Percentiles rank a stretch among this genome's conserved stretches.
Conservation (phyloP, 2,113 vertebrate species). For the Sinocyclocheilus grahami region DNA sequence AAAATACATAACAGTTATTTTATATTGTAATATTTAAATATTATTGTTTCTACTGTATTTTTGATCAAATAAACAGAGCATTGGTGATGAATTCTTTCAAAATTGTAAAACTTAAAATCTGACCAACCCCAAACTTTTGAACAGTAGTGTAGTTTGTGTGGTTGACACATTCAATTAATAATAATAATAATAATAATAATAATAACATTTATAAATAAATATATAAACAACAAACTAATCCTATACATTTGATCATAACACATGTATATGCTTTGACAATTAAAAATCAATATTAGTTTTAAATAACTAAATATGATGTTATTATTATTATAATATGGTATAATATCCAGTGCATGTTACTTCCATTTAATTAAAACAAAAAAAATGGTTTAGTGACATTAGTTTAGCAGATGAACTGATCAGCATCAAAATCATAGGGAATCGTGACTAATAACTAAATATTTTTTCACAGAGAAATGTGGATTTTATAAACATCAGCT, state of each 20-base stretch:
- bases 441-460: neutral
- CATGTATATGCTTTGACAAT: neutral
- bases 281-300: neutral
- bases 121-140: neutral
- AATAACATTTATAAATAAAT: neutral
- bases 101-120: no score
- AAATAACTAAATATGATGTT: neutral
- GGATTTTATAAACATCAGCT: neutral
- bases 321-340: neutral
- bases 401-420: neutral
- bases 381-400: neutral
- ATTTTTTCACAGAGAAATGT: constrained; percentile 6
- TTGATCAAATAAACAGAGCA: no score
- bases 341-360: neutral
- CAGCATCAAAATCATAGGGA: neutral
- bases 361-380: neutral
- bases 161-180: neutral
- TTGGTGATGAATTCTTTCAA: no score
- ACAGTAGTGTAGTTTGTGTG: neutral
- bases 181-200: neutral
- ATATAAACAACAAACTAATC: neutral
- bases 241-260: neutral
- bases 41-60: no score
- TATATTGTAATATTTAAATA: no score
- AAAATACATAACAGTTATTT: no score